These are phyloP conservation scores for Pagetopsis macropterus DNA, from an alignment of 2,797 vertebrate species.

Conservation along the genomic window DNA sequence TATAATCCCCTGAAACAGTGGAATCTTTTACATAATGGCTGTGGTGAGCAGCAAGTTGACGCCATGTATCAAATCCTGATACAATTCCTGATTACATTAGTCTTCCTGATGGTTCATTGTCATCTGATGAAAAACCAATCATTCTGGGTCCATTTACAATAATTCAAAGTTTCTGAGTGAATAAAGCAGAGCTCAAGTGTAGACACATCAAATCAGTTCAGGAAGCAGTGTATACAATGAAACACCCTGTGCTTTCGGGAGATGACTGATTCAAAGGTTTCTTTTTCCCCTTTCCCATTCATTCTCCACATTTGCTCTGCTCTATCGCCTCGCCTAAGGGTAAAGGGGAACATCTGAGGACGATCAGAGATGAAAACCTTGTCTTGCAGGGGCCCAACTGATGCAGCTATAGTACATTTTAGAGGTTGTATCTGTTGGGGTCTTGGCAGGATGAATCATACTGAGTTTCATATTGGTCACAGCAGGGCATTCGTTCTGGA, in stretches of 20 bases:
- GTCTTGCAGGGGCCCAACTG: constrained; percentile 35
- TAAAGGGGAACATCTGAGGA: constrained; percentile 70
- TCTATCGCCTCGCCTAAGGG: constrained; percentile 33
- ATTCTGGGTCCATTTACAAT: constrained; percentile 27
- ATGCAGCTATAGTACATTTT: constrained; percentile 47
- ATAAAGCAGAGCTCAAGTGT: constrained; percentile 41
- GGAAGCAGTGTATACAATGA: constrained; percentile 55
- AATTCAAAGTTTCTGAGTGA: constrained; percentile 44
- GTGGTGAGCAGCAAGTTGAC: constrained; percentile 36
- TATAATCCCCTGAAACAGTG: constrained; percentile 37
- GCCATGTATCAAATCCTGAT: constrained; percentile 55
- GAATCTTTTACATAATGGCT: constrained; percentile 48
- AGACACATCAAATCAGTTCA: constrained; percentile 64
- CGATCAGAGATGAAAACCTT: constrained; percentile 54
- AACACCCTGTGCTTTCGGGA: constrained; percentile 38
- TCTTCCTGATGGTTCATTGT: constrained; percentile 51
- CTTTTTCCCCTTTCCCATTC: constrained; percentile 27
- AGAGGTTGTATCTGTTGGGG: constrained; percentile 57
- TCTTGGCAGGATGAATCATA: constrained; percentile 69
- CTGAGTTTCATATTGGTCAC: constrained; percentile 73
- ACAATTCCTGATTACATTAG: constrained; percentile 56
- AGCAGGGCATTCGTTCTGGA: constrained; percentile 65
- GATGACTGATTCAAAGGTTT: constrained; percentile 44
- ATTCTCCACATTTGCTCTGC: constrained; percentile 24
- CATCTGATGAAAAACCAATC: constrained; percentile 39